phyloP scores from a whole-genome alignment of 2,797 vertebrate species.

The Phataginus tetradactyla region DNA sequence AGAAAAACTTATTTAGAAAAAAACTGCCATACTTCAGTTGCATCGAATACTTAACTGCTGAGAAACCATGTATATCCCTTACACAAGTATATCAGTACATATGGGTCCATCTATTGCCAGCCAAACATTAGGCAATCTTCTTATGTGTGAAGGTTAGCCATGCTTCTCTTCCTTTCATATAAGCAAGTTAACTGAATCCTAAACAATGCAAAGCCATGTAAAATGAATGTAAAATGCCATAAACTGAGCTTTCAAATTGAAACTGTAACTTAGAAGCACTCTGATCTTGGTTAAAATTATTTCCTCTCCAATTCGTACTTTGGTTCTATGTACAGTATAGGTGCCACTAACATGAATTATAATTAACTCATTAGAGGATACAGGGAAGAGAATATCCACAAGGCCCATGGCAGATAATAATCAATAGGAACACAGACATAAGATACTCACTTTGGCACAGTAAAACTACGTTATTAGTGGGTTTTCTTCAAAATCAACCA shows the following conservation, averaged over 20 bases:
- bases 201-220: neutral
- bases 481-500: neutral
- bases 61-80: neutral
- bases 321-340: neutral
- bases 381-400: neutral
- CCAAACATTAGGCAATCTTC: neutral
- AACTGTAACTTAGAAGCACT: slow-evolving; percentile 25
- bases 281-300: neutral
- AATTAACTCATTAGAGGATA: neutral
- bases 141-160: neutral
- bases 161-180: neutral
- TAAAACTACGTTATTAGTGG: neutral
- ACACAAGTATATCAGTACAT: neutral
- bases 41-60: neutral
- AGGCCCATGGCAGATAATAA: neutral
- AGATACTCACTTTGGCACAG: neutral
- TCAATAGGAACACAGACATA: neutral
- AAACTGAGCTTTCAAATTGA: neutral
- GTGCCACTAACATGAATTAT: neutral
- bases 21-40: neutral
- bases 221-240: neutral
- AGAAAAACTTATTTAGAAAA: neutral
- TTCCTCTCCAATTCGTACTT: neutral
- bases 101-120: neutral
- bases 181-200: neutral